A percentile compares a stretch with the other conserved stretches of the same genome.
Evolutionary conservation across 2,888 invertebrate species (phyloP).

Genomic region (Thelaira solivaga): DNA sequence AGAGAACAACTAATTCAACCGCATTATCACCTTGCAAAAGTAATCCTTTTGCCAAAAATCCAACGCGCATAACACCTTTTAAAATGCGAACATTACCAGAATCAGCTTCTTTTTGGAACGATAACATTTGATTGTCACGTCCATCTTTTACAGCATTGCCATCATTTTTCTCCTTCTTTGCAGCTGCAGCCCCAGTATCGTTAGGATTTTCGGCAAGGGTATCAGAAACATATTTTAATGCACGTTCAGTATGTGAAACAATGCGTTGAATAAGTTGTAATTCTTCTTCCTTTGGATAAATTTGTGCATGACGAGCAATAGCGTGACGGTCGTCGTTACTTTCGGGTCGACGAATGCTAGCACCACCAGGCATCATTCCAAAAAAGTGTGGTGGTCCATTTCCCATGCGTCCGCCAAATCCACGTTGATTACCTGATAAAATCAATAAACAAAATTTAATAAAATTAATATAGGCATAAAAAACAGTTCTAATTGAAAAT

Average conservation of each 20-base stretch:
- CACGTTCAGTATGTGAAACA: conserved; percentile 94
- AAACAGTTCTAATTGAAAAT: too few relatives aligned
- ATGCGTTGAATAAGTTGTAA: conserved; percentile 92
- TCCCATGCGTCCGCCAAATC: conserved; percentile 72
- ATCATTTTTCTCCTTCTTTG: conserved; percentile 73
- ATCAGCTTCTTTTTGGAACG: conserved; percentile 83
- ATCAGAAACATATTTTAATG: conserved; percentile 96
- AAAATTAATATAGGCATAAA: neutral
- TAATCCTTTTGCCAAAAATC: conserved; percentile 90
- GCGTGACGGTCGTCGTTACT: conserved; percentile 98
- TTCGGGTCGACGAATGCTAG: conserved; percentile 84
- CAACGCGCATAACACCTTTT: conserved; percentile 98
- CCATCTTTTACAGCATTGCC: conserved; percentile 82
- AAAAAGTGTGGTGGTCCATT: conserved; percentile 79
- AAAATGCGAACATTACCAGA: conserved; percentile 83
- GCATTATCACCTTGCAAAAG: conserved; percentile 92
- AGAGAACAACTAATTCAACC: conserved; percentile 95
- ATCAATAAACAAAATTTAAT: neutral
- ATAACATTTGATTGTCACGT: conserved; percentile 88
- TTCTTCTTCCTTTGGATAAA: conserved; percentile 95
- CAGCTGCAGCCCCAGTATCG: conserved; percentile 66
- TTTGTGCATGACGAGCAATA: conserved; percentile 92
- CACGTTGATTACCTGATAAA: conserved; percentile 68
- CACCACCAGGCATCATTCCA: conserved; percentile 79
- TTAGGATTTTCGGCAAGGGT: conserved; percentile 82